A percentile compares a stretch with the other conserved stretches of the same genome.
phyloP scores from a whole-genome alignment of 2,888 invertebrate genomes.

The Saturnia pavonia region DNA sequence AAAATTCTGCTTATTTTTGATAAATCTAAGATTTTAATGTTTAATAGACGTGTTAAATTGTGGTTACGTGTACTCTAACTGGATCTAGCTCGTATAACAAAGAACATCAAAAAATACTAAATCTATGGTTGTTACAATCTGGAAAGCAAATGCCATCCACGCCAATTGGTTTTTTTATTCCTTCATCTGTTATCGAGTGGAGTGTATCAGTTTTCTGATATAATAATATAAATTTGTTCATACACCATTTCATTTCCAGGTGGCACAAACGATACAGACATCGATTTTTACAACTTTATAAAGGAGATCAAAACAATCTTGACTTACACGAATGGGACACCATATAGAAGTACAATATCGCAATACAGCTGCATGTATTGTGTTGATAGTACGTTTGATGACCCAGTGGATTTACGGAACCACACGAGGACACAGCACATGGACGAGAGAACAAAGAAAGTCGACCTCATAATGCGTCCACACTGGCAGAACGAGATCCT shows the following conservation, averaged over 20 bases:
- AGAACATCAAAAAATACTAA: no score
- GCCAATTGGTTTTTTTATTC: no score
- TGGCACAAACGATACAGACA: conserved; percentile 15
- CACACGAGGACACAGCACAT: conserved; percentile 49
- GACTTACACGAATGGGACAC: conserved; percentile 55
- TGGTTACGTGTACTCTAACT: no score
- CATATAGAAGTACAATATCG: conserved; percentile 49
- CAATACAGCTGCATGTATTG: conserved; percentile 59
- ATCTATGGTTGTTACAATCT: no score
- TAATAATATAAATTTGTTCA: background rate
- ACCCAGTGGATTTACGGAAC: conserved; percentile 44
- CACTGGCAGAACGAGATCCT: conserved; percentile 54
- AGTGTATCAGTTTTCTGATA: no score
- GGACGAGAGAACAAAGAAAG: conserved; percentile 31
- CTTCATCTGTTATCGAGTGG: no score
- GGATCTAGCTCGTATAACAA: no score
- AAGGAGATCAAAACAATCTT: conserved; percentile 53
- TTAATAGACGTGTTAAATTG: no score
- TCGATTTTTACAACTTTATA: conserved; percentile 36
- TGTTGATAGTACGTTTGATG: conserved; percentile 41
- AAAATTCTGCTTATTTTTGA: no score
- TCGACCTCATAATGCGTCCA: conserved; percentile 55
- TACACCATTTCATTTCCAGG: conserved; percentile 20
- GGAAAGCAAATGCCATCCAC: no score
- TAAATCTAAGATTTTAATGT: no score